Evolutionary conservation across 2,113 vertebrate genomes (phyloP).

Genomic region (Daphoenositta chrysoptera): DNA sequence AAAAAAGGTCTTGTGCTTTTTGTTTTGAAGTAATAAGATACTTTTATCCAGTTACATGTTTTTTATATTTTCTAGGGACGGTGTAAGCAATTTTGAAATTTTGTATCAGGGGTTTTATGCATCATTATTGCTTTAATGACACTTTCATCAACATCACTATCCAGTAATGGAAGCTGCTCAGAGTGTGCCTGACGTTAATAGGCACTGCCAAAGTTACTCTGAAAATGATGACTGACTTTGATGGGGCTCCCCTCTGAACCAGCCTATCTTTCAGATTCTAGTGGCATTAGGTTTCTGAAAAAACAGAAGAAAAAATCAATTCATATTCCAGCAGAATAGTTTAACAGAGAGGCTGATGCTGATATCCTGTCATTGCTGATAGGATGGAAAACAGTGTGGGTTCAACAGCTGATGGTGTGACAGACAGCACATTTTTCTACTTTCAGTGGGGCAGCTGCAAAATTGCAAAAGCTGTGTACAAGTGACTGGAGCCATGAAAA

Average conservation of each 20-base stretch:
- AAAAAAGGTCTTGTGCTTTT: background rate
- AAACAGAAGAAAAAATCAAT: background rate
- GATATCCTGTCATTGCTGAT: background rate
- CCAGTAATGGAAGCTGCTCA: background rate
- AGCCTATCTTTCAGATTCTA: background rate
- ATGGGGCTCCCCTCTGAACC: background rate
- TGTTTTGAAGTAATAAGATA: background rate
- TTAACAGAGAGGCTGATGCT: background rate
- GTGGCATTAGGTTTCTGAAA: background rate
- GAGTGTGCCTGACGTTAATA: background rate
- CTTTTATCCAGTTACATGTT: background rate
- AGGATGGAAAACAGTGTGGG: background rate
- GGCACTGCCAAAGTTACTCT: background rate
- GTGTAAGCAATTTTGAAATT: background rate
- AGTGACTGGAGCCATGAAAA: background rate
- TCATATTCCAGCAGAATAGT: background rate
- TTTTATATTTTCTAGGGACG: background rate
- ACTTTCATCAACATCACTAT: background rate
- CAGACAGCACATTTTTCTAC: conserved; percentile 4
- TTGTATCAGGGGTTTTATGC: background rate
- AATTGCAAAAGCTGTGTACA: background rate
- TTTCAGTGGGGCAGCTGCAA: background rate
- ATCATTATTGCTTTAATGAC: background rate
- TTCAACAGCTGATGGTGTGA: conserved; percentile 5
- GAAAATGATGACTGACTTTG: conserved; percentile 5